phyloP scores from a whole-genome alignment of 2,113 vertebrate species.

The Probosciger aterrimus region DNA sequence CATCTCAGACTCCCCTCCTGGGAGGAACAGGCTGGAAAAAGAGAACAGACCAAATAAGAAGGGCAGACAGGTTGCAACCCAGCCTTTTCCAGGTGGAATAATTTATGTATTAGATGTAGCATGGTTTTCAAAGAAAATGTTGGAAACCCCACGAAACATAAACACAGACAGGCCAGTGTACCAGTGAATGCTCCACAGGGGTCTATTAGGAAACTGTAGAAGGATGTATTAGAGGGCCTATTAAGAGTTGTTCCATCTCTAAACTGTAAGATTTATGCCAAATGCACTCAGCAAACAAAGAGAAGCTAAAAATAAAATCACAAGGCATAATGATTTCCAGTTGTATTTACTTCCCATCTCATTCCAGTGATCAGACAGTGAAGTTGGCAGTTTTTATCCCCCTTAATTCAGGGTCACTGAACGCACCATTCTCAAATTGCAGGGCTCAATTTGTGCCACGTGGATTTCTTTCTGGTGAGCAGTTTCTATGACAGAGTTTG shows the following conservation, averaged over 20 bases:
- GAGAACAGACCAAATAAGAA: background rate
- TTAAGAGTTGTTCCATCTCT: background rate
- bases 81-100: background rate
- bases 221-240: background rate
- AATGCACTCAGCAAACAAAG: slow-evolving; percentile 8
- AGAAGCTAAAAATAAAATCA: slow-evolving; percentile 21
- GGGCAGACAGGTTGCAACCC: background rate
- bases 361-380: background rate
- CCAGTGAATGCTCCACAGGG: background rate
- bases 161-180: background rate
- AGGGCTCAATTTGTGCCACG: background rate
- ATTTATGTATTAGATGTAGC: background rate
- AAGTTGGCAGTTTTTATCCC: background rate
- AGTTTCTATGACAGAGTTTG: background rate
- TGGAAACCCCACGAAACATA: background rate
- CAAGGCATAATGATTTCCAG: slow-evolving; percentile 18
- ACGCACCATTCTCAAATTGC: background rate
- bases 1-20: background rate
- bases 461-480: background rate
- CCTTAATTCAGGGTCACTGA: background rate
- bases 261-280: background rate
- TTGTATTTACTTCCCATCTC: background rate
- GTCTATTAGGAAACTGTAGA: background rate
- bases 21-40: background rate
- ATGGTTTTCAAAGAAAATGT: background rate